Evolutionary conservation across 1,140 invertebrate genomes (phyloP), one percentile per base, ranked within the genome.

Genomic region (Macrobrachium rosenbergii): DNA sequence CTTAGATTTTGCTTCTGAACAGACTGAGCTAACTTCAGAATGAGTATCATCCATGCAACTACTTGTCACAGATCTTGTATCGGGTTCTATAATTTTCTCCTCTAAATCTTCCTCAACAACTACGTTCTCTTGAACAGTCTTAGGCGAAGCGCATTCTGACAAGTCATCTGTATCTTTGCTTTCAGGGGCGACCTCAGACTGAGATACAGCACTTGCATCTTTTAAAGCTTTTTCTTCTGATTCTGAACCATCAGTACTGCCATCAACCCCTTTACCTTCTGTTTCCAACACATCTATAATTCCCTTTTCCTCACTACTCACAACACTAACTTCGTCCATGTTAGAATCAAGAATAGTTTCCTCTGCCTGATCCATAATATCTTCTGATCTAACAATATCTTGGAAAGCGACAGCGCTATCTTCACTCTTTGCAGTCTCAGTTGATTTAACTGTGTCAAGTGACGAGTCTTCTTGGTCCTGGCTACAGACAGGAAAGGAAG

Each of bases 21-120:
- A 85, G 62, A 89, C 83, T 2, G 88, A 89, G 52, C 88, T 86
- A 14, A 86, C 82, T 64, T 89, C 88, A 2, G 88, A 89, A 43
- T 82, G 72, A 17, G 83, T 67, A 73, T 89, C 88, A 37, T 89
- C 88, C 16, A 77, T 69, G 19, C 63, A 60, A 62, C 88, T 89
- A 45, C 88, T 89, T 2, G 52, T 64, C 5, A 82, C 52, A 7
- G 88, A 89, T 63, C 79, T 72, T 14, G 72, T 64, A 8, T 89
- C 88, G 10, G 79, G 58, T 59, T 80, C 82, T 45, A 76, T 63
- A 12, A 28, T 76, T 21, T 19, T 73, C 10, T 83, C 82, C 17
- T 78, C 67, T 21, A 59, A 19, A 0, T 83, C 73, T 19, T 83
- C 72, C 17, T 81, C 85, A 12, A 28, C n/a, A 23, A 69, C 64